phyloP scores from a whole-genome alignment of 2,797 vertebrate species.

The Syncerus caffer region DNA sequence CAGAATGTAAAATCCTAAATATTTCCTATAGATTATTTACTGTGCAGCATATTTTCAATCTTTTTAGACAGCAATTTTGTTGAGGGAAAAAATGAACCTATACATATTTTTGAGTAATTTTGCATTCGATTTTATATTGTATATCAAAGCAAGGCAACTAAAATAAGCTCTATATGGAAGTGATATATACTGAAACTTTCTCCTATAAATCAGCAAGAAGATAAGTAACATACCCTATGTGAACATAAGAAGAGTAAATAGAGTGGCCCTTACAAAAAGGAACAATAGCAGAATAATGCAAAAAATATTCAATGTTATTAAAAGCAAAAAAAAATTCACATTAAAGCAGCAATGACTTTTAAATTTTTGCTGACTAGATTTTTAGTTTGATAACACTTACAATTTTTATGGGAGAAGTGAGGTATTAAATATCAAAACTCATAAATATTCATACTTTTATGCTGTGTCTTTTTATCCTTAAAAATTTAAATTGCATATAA shows the following conservation, averaged over 20 bases:
- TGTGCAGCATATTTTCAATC: not conserved
- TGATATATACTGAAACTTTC: not conserved
- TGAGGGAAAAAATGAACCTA: not conserved
- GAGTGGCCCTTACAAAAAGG: not conserved
- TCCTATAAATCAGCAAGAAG: not conserved
- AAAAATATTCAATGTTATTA: not conserved
- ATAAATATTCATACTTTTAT: not conserved
- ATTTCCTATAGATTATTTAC: not conserved
- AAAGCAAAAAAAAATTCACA: not conserved
- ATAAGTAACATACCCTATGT: not conserved
- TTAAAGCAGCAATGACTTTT: not conserved
- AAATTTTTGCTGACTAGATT: not conserved
- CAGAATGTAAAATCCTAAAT: constrained; percentile 41
- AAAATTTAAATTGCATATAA: not conserved
- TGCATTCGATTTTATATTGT: not conserved
- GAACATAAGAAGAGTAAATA: not conserved
- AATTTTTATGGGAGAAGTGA: not conserved
- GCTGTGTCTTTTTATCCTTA: not conserved
- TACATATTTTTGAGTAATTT: not conserved
- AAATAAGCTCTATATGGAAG: not conserved
- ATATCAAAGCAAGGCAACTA: not conserved
- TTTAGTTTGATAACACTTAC: not conserved
- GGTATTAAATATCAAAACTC: not conserved
- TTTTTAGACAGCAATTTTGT: not conserved
- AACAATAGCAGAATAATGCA: not conserved